These are phyloP conservation scores for Stenodera caucasica DNA, from an alignment of 2,888 invertebrate genomes.

Conservation along the genomic window DNA sequence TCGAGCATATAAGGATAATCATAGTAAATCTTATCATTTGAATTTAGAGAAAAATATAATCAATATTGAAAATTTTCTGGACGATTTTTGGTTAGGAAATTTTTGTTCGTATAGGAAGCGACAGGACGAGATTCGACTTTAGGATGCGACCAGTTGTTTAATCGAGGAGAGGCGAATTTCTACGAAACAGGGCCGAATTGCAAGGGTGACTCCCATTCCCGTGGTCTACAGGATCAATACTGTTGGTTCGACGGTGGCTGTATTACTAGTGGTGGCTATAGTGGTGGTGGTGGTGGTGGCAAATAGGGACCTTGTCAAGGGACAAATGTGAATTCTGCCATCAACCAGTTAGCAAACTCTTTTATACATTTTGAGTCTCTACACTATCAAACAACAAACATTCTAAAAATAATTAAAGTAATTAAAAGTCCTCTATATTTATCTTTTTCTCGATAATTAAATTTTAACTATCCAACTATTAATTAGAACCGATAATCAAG, in stretches of 20 bases:
- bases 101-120: constrained; percentile 11
- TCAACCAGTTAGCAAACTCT: background rate
- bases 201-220: constrained; percentile 50
- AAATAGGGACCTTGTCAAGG: background rate
- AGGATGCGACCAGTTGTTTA: constrained; percentile 42
- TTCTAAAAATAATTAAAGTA: background rate
- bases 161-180: constrained; percentile 47
- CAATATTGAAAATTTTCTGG: too few species aligned
- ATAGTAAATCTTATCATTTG: too few species aligned
- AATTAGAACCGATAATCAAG: background rate
- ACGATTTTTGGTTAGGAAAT: background rate
- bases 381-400: background rate
- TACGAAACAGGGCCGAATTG: constrained; percentile 45
- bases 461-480: background rate
- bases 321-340: background rate
- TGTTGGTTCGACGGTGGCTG: constrained; percentile 34
- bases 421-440: too few species aligned
- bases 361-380: background rate
- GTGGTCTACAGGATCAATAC: constrained; percentile 53
- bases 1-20: too few species aligned
- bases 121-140: constrained; percentile 37
- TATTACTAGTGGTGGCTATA: background rate
- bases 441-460: background rate
- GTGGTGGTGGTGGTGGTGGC: background rate
- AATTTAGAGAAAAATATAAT: too few species aligned